phyloP scores from a whole-genome alignment of 2,113 vertebrate genomes.

The Puma concolor region DNA sequence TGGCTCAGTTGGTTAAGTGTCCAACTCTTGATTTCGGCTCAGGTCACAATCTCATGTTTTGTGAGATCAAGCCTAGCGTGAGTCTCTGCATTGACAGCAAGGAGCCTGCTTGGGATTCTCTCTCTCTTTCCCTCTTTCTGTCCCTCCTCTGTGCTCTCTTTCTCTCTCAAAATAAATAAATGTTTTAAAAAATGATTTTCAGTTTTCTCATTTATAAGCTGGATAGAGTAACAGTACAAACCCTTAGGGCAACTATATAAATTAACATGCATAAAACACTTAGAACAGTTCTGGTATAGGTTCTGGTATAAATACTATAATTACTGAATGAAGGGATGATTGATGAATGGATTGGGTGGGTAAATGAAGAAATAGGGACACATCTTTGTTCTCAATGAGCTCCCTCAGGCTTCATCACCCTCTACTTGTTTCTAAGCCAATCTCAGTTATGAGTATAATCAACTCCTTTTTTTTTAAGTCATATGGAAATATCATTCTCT shows the following conservation, averaged over 20 bases:
- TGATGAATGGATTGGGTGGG: not conserved
- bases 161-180: too few species aligned
- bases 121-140: too few species aligned
- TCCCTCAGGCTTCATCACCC: not conserved
- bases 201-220: not conserved
- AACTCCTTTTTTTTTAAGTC: not conserved
- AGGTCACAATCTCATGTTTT: too few species aligned
- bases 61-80: too few species aligned
- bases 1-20: too few species aligned
- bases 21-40: too few species aligned
- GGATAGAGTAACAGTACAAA: not conserved
- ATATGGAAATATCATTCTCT: not conserved
- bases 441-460: not conserved
- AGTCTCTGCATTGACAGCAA: too few species aligned
- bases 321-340: not conserved
- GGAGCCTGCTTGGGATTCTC: too few species aligned
- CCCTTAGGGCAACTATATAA: not conserved
- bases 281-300: not conserved
- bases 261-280: not conserved
- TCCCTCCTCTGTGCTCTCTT: too few species aligned
- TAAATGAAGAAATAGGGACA: not conserved
- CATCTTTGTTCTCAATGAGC: not conserved
- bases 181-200: not conserved
- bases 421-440: not conserved
- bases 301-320: not conserved